Evolutionary conservation across 2,797 vertebrate species (phyloP).

Genomic region (Rhinatrema bivittatum): DNA sequence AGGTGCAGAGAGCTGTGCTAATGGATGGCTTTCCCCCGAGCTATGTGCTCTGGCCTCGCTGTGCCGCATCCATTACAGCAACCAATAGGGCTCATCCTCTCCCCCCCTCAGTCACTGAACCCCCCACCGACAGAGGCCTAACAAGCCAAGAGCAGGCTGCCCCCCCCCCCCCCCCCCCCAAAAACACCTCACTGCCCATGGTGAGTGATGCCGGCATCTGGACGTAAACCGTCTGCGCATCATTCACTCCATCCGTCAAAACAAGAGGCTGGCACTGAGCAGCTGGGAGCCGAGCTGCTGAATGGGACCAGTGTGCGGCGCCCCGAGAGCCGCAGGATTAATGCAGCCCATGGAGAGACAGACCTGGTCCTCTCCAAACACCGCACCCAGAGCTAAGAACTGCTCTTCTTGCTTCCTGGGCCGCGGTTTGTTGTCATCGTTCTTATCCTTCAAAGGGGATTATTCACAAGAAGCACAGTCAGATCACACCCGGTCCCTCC

Average conservation of each 20-base stretch:
- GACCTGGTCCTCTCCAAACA: constrained; percentile 55
- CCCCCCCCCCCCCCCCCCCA: background rate
- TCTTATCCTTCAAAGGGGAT: constrained; percentile 18
- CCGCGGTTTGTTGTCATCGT: no score
- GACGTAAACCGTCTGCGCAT: constrained; percentile 39
- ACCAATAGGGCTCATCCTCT: constrained; percentile 4
- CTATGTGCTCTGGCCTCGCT: background rate
- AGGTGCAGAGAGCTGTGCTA: no score
- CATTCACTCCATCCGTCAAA: constrained; percentile 46
- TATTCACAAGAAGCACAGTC: accelerated
- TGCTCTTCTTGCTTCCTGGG: constrained; percentile 53
- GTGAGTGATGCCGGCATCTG: constrained; percentile 45
- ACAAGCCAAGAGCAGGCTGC: no score
- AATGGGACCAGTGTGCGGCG: constrained; percentile 55
- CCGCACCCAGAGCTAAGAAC: constrained; percentile 45
- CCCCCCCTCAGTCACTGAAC: no score
- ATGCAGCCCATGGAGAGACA: constrained; percentile 64
- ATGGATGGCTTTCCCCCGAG: background rate
- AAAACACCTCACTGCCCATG: background rate
- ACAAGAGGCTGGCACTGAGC: constrained; percentile 51
- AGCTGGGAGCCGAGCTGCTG: constrained; percentile 50
- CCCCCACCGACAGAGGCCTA: no score
- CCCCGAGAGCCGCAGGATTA: constrained; percentile 52
- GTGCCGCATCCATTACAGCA: constrained; percentile 2
- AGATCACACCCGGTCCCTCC: background rate